Percentiles rank a stretch among this genome's conserved stretches.
These are phyloP conservation scores for Andrena fulva DNA, from an alignment of 2,888 invertebrate species.

Conservation along the genomic window DNA sequence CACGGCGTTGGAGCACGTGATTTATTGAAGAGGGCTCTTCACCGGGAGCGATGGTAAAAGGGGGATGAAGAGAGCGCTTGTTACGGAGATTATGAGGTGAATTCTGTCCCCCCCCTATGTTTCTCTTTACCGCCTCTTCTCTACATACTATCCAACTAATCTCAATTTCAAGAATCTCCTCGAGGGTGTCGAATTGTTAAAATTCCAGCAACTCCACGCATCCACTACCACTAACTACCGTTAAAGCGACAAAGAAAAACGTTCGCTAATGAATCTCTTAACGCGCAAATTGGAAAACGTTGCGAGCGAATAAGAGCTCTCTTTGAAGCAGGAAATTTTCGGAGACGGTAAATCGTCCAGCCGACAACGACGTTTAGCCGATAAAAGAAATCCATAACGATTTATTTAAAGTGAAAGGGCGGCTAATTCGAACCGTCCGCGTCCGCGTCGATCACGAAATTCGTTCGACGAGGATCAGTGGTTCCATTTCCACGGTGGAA, in stretches of 20 bases:
- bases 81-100: constrained; percentile 77
- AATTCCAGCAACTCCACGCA: constrained; percentile 18
- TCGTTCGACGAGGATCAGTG: not conserved
- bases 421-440: constrained; percentile 13
- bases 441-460: not conserved
- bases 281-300: not conserved
- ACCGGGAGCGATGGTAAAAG: constrained; percentile 47
- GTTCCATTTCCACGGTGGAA: not conserved
- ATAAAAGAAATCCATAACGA: not conserved
- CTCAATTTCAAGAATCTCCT: constrained; percentile 44
- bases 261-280: constrained; percentile 1
- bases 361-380: not conserved
- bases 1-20: constrained; percentile 75
- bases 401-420: constrained; percentile 10
- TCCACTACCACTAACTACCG: not conserved
- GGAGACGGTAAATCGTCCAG: constrained; percentile 5
- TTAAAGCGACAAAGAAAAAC: not conserved
- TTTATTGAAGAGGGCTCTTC: constrained; percentile 77
- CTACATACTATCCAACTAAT: constrained; percentile 63
- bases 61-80: constrained; percentile 68
- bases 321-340: not conserved
- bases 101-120: constrained; percentile 66
- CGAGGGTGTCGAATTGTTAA: not conserved
- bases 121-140: constrained; percentile 36
- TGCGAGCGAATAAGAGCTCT: not conserved